Conservation (phyloP, 2,888 invertebrate species). For the Trissonchulus sp. region DNA sequence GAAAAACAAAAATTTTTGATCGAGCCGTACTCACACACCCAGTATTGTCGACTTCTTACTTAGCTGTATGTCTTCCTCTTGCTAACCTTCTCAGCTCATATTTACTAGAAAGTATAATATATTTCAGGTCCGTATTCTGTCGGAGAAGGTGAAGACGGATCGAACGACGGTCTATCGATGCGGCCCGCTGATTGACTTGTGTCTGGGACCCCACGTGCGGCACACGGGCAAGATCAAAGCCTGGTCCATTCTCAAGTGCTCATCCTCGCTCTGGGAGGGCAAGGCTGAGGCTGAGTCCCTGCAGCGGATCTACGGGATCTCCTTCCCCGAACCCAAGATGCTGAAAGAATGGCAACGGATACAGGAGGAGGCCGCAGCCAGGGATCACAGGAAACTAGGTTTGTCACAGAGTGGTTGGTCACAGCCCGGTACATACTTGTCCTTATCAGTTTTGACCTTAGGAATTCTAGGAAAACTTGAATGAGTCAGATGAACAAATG, state of each 20-base stretch:
- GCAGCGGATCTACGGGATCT: constrained; percentile 90
- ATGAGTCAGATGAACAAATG: too few species aligned
- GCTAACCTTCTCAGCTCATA: too few species aligned
- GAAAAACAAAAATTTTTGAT: too few species aligned
- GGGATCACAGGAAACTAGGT: constrained; percentile 48
- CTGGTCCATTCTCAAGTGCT: constrained; percentile 54
- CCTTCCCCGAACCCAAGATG: constrained; percentile 91
- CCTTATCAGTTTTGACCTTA: too few species aligned
- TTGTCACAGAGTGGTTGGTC: too few species aligned
- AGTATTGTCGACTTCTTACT: too few species aligned
- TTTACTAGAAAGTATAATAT: too few species aligned
- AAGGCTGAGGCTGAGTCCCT: constrained; percentile 84
- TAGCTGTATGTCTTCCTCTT: too few species aligned
- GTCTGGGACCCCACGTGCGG: constrained; percentile 91
- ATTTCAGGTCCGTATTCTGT: constrained; percentile 69
- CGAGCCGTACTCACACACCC: too few species aligned
- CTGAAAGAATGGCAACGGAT: constrained; percentile 94
- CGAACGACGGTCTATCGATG: constrained; percentile 94
- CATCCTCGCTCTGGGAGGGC: constrained; percentile 90
- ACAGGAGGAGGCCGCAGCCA: constrained; percentile 59
- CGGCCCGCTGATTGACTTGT: constrained; percentile 91
- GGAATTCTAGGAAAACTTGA: too few species aligned
- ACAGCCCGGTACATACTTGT: too few species aligned
- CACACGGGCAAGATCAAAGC: constrained; percentile 91
- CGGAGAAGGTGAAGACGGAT: constrained; percentile 84